Percentiles rank a stretch among this genome's conserved stretches.
Conservation (phyloP, 2,888 invertebrate genomes). For the Branchipolynoe longqiensis region DNA sequence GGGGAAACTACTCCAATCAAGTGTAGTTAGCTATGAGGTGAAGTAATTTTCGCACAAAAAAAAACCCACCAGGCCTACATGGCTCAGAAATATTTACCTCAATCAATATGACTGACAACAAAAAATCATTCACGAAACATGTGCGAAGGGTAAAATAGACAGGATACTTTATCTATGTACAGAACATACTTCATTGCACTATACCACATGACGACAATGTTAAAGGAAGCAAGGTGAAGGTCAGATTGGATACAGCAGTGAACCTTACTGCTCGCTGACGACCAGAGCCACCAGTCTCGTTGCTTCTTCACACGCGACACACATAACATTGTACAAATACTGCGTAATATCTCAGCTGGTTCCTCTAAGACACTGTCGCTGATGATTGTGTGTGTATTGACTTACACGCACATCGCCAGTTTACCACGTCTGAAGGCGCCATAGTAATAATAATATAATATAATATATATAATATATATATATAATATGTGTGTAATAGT, state of each 20-base stretch:
- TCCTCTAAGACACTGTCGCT: not conserved
- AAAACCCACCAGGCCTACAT: too few relatives aligned
- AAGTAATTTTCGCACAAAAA: too few relatives aligned
- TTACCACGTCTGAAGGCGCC: not conserved
- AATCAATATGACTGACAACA: too few relatives aligned
- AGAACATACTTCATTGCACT: not conserved
- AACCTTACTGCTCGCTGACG: not conserved
- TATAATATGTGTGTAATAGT: not conserved
- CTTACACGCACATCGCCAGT: not conserved
- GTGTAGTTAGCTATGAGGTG: too few relatives aligned
- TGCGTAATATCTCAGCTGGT: not conserved
- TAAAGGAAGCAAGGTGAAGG: not conserved
- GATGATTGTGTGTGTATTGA: not conserved
- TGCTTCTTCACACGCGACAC: not conserved
- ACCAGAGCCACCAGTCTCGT: not conserved
- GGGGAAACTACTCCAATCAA: too few relatives aligned
- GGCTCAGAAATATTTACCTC: too few relatives aligned
- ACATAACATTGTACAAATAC: not conserved
- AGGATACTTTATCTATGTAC: too few relatives aligned
- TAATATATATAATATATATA: not conserved
- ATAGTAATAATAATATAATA: not conserved
- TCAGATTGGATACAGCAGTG: not conserved
- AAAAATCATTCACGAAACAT: too few relatives aligned
- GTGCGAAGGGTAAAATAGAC: too few relatives aligned
- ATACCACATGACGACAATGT: not conserved